These are phyloP conservation scores for Cryptus viduatorius DNA, from an alignment of 2,888 invertebrate genomes.

Conservation along the genomic window DNA sequence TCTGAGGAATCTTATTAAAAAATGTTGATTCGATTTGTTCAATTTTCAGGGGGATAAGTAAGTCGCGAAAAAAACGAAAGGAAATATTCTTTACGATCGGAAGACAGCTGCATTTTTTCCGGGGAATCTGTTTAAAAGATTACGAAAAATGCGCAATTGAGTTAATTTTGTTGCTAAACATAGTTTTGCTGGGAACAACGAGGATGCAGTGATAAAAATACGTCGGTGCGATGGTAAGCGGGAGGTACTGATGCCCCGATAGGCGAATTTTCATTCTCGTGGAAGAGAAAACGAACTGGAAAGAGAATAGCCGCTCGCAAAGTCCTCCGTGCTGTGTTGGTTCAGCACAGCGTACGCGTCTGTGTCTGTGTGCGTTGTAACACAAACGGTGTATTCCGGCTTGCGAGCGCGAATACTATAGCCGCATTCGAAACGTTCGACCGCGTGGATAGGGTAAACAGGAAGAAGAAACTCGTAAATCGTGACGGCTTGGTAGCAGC, in stretches of 20 bases:
- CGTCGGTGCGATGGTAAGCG: conserved; percentile 10
- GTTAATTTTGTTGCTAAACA: no score
- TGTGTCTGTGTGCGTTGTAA: conserved; percentile 15
- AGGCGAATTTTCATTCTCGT: conserved; percentile 20
- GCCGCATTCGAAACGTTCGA: conserved; percentile 15
- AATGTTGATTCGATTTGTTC: background rate
- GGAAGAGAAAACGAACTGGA: conserved; percentile 15
- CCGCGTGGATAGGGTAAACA: conserved; percentile 59
- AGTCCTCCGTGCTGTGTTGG: conserved; percentile 13
- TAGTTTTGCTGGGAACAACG: no score
- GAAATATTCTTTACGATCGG: background rate
- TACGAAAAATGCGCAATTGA: no score
- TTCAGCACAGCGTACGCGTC: background rate
- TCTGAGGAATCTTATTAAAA: background rate
- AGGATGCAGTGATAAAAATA: background rate
- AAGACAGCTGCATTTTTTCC: no score
- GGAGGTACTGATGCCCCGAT: background rate
- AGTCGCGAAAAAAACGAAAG: background rate
- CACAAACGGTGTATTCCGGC: background rate
- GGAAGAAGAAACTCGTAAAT: conserved; percentile 68
- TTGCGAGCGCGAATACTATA: conserved; percentile 5
- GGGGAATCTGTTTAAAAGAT: no score
- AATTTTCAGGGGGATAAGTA: background rate
- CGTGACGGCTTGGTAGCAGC: conserved; percentile 45
- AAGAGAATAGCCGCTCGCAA: conserved; percentile 17